phyloP scores from a whole-genome alignment of 2,888 invertebrate genomes.

The Drosophila atroscutellata region DNA sequence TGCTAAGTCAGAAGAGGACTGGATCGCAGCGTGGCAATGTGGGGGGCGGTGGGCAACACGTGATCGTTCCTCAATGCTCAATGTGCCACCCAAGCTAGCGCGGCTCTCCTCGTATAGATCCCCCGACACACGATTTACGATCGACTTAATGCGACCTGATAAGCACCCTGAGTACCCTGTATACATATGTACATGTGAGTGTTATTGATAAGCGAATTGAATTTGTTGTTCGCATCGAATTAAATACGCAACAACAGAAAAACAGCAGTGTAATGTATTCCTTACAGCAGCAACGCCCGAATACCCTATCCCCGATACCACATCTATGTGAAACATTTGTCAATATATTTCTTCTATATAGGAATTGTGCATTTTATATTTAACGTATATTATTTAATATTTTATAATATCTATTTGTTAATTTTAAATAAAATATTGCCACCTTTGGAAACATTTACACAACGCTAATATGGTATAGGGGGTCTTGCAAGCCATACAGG shows the following conservation, averaged over 20 bases:
- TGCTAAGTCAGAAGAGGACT: not conserved
- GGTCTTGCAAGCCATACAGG: not conserved
- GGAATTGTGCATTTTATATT: not conserved
- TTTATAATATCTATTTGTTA: not conserved
- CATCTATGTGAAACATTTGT: not conserved
- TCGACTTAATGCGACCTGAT: slow-evolving; percentile 48
- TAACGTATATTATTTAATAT: not conserved
- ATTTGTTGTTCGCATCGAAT: slow-evolving; percentile 31
- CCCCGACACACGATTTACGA: slow-evolving; percentile 36
- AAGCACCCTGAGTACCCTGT: slow-evolving; percentile 18
- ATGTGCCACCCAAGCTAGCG: not conserved
- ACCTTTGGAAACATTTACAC: not conserved
- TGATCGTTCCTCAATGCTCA: slow-evolving; percentile 24
- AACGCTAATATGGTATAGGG: not conserved
- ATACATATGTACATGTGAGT: not conserved
- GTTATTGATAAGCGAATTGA: slow-evolving; percentile 44
- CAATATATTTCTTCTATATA: not conserved
- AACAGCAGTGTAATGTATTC: slow-evolving; percentile 26
- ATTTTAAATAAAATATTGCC: not conserved
- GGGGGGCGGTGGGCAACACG: slow-evolving; percentile 37
- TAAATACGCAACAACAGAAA: slow-evolving; percentile 19
- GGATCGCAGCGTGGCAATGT: slow-evolving; percentile 2
- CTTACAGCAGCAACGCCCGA: slow-evolving; percentile 32
- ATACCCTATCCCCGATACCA: slow-evolving; percentile 17
- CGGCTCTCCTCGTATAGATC: not conserved